Evolutionary conservation across 1,140 invertebrate species (phyloP).

Genomic region (Chironomus striatipennis): DNA sequence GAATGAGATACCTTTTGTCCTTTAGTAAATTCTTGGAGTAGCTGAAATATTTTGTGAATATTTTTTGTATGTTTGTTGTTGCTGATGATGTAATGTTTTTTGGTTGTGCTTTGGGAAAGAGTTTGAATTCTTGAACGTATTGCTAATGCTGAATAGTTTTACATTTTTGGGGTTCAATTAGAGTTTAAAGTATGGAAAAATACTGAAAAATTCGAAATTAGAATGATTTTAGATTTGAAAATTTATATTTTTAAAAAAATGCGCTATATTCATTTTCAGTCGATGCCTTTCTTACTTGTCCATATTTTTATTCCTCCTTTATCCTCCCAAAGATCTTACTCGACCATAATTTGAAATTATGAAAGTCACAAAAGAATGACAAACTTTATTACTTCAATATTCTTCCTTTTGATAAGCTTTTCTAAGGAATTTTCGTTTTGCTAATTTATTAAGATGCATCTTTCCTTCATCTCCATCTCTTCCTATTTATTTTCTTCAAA

Average conservation of each 20-base stretch:
- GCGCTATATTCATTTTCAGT: background rate
- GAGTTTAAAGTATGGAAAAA: too few relatives aligned
- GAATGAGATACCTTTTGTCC: background rate
- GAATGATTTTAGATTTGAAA: too few relatives aligned
- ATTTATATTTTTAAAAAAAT: too few relatives aligned
- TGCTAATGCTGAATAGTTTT: too few relatives aligned
- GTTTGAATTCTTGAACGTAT: background rate
- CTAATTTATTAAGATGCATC: background rate
- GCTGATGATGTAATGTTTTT: too few relatives aligned
- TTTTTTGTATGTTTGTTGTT: too few relatives aligned
- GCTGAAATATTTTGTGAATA: too few relatives aligned
- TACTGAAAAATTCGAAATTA: too few relatives aligned
- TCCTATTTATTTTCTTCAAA: too few relatives aligned
- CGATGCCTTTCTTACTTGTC: background rate
- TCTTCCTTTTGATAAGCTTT: background rate
- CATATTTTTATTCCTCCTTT: background rate
- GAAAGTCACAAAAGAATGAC: conserved; percentile 7
- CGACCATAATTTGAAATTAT: background rate
- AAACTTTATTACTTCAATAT: background rate
- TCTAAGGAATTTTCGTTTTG: background rate
- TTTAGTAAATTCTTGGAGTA: too few relatives aligned
- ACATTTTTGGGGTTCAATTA: too few relatives aligned
- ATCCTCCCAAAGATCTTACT: background rate
- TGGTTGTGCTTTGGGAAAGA: background rate
- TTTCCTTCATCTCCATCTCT: background rate